These are phyloP conservation scores for Cygnus buccinator DNA, from an alignment of 2,113 vertebrate species.

Conservation along the genomic window DNA sequence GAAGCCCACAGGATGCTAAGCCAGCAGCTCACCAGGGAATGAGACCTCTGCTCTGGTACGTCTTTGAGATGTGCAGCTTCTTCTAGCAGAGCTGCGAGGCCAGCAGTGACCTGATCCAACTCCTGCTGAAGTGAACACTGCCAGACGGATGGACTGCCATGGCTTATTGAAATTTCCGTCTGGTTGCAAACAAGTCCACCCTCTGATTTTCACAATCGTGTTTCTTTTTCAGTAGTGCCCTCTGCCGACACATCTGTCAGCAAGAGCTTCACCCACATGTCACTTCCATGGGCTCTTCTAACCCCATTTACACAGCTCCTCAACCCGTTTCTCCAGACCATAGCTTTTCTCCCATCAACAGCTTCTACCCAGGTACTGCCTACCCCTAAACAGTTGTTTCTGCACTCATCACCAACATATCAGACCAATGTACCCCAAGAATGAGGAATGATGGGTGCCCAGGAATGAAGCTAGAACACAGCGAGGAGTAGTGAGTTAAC, in stretches of 20 bases:
- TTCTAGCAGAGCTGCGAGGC: neutral
- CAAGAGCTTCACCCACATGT: neutral
- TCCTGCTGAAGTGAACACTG: neutral
- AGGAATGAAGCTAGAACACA: neutral
- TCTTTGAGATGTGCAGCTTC: neutral
- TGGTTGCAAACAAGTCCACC: neutral
- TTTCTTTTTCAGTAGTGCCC: neutral
- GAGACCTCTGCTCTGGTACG: neutral
- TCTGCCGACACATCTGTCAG: neutral
- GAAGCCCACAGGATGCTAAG: neutral
- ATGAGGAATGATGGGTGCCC: neutral
- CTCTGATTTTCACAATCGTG: neutral
- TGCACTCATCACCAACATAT: accelerated
- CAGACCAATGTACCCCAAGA: neutral
- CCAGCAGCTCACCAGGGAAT: accelerated
- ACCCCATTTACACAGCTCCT: neutral
- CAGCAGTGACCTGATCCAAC: neutral
- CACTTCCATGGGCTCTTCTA: neutral
- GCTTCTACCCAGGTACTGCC: neutral
- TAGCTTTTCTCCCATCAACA: neutral
- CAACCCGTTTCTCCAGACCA: neutral
- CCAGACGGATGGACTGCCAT: neutral
- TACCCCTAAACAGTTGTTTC: neutral
- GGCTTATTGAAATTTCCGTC: accelerated
- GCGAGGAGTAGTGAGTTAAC: neutral